Base-by-base conservation (phyloP, 2,797 vertebrate species). In the Sebastes aleutianus region DNA sequence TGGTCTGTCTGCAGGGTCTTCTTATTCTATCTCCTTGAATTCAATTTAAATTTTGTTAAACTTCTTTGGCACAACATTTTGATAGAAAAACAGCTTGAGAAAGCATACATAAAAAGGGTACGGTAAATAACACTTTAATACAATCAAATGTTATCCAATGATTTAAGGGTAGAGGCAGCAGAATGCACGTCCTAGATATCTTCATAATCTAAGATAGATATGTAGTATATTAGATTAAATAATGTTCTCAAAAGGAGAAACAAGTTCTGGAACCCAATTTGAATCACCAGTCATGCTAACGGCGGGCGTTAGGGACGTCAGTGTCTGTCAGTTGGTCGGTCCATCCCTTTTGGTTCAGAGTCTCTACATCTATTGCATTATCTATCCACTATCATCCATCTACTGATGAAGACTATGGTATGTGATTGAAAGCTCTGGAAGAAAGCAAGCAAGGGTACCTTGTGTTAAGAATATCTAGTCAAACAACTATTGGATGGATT, bases 121-220 rank as follows among this genome's bases (percentile, higher is more conserved):
- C 6, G 6, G 22, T 12, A 24, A 13, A 26, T 57, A 57, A 13
- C 3, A 24, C 0, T 3, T 57, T 57, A 0, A 54, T 26, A 57
- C 11, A 26, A 22, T 54, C 20, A 24, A 57, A 24, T 4, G 22
- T 26, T 20, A 57, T 56, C 54, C 54, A 53, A 10, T n/a, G 8
- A n/a, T n/a, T 53, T 53, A 53, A n/a, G 6, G 43, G 43, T 50
- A 50, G 43, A 50, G 8, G 53, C 29, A 26, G 29, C 11, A 50
- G 3, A 36, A 18, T 8, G 9, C 54, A 59, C 1, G 22, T 13
- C 11, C 18, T 4, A 43, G 10, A 26, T 12, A 29, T 54, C 29
- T 50, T n/a, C 7, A 9, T 31, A 43, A 66, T 16, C 39, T 24
- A 29, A 71, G 20, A 20, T 29, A n/a, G n/a, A 57, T 14, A 5